Base-by-base conservation (phyloP, 2,797 vertebrate species). In the Enteromius trimaculatus region DNA sequence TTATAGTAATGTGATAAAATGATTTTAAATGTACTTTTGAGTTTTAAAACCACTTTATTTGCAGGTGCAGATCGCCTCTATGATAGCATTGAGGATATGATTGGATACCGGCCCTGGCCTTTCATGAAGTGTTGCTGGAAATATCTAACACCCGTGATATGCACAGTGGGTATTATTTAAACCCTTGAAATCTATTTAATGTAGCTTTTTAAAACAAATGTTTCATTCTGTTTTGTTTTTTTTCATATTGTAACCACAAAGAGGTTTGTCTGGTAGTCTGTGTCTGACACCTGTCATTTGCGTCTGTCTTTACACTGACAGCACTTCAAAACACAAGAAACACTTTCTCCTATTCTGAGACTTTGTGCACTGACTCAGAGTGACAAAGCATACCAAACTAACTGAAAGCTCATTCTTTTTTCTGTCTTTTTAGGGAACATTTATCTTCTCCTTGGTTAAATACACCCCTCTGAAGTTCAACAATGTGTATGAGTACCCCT, bases 401-500 rank as follows among this genome's bases (percentile, higher is more conserved):
- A 69, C 58, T 65, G 74, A 49, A 6, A 53, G 51, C 74, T 37
- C 9, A 49, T 11, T 80, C 29, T n/a, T 70, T 81, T 51, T 11
- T 75, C 31, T 87, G 23, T 84, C 39, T 72, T 42, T 87, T 29
- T 71, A 96, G 95, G 92, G 87, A 37, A 96, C 92, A 2, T 92
- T 95, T 84, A 26, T 96, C 39, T 95, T 95, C 88, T 92, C 92
- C 29, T 49, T 95, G 86, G 77, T 94, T 55, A 95, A 93, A 89
- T 92, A 94, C 65, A 92, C 89, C 0, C 95, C 95, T 0, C 92
- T 95, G 10, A 95, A 92, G 85, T 92, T 95, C 76, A 95, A 93
- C 92, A 92, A 92, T 82, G 88, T 86, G 0, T 96, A 96, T 81
- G 94, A 95, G 74, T 96, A 95, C 80, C 95, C 95, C n/a, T 96